Evolutionary conservation across 35 echinoderm and acorn worm genomes (phyloP).

Genomic region (Ophiothrix spiculata): DNA sequence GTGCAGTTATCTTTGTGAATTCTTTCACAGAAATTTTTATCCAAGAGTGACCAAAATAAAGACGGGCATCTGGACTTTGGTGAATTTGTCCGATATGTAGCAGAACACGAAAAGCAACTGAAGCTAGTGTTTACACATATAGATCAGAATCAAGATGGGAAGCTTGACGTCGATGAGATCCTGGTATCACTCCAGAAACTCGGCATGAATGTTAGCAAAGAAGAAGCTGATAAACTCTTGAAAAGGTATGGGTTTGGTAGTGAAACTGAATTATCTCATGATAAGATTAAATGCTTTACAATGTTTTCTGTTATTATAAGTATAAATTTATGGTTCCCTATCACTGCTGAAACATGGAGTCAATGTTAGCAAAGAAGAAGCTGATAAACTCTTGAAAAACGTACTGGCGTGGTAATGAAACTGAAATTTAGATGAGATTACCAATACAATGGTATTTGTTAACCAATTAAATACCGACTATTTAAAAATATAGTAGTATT

Average conservation of each 20-base stretch:
- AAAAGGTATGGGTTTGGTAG: no score
- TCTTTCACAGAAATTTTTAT: constrained; percentile 94
- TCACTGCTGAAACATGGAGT: constrained; percentile 83
- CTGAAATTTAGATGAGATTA: no score
- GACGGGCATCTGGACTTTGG: constrained; percentile 98
- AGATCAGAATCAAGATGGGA: constrained; percentile 90
- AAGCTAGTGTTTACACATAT: constrained; percentile 87
- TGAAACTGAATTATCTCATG: no score
- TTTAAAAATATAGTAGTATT: no score
- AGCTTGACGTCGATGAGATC: constrained; percentile 83
- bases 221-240: constrained; percentile 83
- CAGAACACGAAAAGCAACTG: constrained; percentile 95
- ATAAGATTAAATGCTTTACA: no score
- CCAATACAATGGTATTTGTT: no score
- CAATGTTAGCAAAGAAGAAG: constrained; percentile 80
- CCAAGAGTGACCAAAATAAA: constrained; percentile 86
- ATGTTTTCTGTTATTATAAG: no score
- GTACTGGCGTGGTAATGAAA: no score
- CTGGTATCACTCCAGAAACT: constrained; percentile 74
- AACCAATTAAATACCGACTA: no score
- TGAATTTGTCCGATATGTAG: constrained; percentile 95
- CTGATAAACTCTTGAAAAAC: constrained; percentile 89
- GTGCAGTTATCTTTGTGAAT: no score
- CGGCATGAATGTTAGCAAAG: constrained; percentile 78
- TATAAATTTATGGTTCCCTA: no score